Evolutionary conservation across 2,888 invertebrate species (phyloP).

Genomic region (Allacma fusca): DNA sequence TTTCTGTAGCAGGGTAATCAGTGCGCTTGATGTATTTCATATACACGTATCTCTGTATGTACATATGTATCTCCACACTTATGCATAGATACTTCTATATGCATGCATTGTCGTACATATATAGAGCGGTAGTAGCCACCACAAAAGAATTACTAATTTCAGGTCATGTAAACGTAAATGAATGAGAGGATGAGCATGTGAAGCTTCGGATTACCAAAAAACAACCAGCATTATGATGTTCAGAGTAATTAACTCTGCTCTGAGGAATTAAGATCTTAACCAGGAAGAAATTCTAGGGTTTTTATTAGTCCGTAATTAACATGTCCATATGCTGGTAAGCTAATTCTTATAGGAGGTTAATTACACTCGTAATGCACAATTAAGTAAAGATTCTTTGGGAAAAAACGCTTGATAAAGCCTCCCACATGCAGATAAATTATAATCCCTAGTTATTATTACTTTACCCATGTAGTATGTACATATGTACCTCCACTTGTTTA

Average conservation of each 20-base stretch:
- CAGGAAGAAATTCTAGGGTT: neutral
- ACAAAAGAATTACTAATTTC: slow-evolving; percentile 14
- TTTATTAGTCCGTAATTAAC: neutral
- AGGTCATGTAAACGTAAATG: neutral
- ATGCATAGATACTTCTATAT: too few species aligned
- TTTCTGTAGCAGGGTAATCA: too few species aligned
- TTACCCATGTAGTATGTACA: too few species aligned
- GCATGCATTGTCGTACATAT: too few species aligned
- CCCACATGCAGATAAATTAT: too few species aligned
- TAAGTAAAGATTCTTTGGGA: neutral
- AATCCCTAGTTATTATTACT: too few species aligned
- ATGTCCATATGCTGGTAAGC: neutral
- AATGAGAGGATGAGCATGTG: neutral
- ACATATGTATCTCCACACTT: too few species aligned
- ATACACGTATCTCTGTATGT: too few species aligned
- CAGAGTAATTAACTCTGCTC: neutral
- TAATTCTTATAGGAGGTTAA: neutral
- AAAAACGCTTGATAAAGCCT: too few species aligned
- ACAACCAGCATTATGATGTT: neutral
- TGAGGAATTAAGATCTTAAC: neutral
- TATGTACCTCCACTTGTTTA: too few species aligned
- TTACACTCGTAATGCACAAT: slow-evolving; percentile 11
- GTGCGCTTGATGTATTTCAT: too few species aligned
- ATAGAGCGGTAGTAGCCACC: too few species aligned
- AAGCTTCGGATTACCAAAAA: neutral